phyloP scores from a whole-genome alignment of 2,797 vertebrate species.

The Sciurus carolinensis region DNA sequence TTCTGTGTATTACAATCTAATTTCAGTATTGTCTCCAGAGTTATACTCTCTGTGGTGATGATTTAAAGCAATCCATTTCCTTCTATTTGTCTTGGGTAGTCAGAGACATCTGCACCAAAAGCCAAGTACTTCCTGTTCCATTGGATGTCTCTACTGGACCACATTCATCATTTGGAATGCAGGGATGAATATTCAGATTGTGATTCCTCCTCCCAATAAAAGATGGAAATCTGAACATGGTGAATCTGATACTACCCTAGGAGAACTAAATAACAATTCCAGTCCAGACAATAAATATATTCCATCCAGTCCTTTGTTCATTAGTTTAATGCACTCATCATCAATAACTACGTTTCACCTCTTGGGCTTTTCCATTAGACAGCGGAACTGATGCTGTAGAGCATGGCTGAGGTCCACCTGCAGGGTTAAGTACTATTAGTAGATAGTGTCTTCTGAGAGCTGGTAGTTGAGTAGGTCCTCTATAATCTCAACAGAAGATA shows the following conservation, averaged over 20 bases:
- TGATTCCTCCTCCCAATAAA: background rate
- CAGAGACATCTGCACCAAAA: conserved; percentile 60
- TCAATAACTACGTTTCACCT: rapidly evolving
- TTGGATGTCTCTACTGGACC: conserved; percentile 40
- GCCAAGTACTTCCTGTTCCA: background rate
- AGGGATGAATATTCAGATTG: background rate
- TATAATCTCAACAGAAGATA: background rate
- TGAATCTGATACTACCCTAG: background rate
- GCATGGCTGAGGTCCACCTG: background rate
- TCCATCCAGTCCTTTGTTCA: background rate
- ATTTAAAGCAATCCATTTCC: conserved; percentile 74
- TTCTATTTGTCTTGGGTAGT: conserved; percentile 74
- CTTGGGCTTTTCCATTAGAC: background rate
- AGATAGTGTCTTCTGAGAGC: background rate
- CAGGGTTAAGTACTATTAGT: background rate
- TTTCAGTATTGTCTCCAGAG: conserved; percentile 68
- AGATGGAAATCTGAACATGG: background rate
- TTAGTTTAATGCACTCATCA: background rate
- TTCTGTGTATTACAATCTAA: conserved; percentile 28
- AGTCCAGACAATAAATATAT: background rate
- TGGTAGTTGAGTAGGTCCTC: background rate
- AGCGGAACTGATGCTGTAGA: rapidly evolving
- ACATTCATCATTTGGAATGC: conserved; percentile 19
- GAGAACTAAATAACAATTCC: background rate
- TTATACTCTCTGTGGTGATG: conserved; percentile 65